These are phyloP conservation scores for Charanyca ferruginea DNA, from an alignment of 2,888 invertebrate species.

Conservation along the genomic window DNA sequence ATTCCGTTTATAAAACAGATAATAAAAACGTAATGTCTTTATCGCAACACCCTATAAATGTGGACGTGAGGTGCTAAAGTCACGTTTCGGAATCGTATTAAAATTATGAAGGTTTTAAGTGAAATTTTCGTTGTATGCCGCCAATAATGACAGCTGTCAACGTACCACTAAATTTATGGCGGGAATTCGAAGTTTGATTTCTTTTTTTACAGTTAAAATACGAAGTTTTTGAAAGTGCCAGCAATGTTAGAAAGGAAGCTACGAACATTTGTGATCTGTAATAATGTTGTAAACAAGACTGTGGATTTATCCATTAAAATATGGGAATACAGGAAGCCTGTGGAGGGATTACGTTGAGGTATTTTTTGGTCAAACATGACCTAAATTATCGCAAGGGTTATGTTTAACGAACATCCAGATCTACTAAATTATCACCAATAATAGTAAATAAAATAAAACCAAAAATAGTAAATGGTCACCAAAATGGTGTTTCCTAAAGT, in stretches of 20 bases:
- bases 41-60: constrained; percentile 67
- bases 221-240: constrained; percentile 17
- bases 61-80: constrained; percentile 80
- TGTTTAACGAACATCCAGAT: too few species aligned
- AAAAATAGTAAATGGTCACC: too few species aligned
- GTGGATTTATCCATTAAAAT: too few species aligned
- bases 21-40: constrained; percentile 47
- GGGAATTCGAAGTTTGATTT: constrained; percentile 46
- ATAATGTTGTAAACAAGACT: background rate
- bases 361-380: too few species aligned
- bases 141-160: constrained; percentile 74
- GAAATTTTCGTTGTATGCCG: constrained; percentile 67
- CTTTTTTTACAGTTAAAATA: constrained; percentile 49
- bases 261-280: background rate
- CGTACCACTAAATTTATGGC: constrained; percentile 70
- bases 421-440: too few species aligned
- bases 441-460: too few species aligned
- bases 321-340: too few species aligned
- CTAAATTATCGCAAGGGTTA: too few species aligned
- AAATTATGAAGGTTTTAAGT: constrained; percentile 85
- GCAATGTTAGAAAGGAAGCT: constrained; percentile 24
- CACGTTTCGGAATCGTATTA: constrained; percentile 87
- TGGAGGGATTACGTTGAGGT: too few species aligned
- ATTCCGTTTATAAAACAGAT: constrained; percentile 16
- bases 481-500: too few species aligned